Base-by-base conservation (phyloP, 2,797 vertebrate genomes). In the Dallia pectoralis region DNA sequence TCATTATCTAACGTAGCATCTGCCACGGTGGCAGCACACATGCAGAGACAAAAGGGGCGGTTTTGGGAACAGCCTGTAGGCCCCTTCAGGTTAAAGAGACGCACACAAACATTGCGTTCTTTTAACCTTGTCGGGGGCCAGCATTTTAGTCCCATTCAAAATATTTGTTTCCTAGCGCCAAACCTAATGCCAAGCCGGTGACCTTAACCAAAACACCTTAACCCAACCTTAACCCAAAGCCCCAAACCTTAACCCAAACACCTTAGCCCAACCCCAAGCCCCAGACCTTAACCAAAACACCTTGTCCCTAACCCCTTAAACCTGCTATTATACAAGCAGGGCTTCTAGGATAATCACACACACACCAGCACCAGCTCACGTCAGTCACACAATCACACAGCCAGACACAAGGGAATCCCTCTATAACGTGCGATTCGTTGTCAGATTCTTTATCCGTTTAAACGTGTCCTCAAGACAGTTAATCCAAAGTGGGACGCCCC, bases 321-420 rank as follows among this genome's bases (percentile, higher is more conserved):
- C n/a, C n/a, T n/a, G n/a, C n/a, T n/a, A n/a, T n/a, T n/a, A 40
- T 40, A 16, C 29, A 32, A 15, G 48, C 47, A 69, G 14, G 32
- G 27, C 29, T 27, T 7, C 5, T 14, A 25, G 18, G 16, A 32
- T 27, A 69, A 6, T 18, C 67, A 69, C 47, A 51, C 25, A 29
- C 47, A 30, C 64, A 51, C 49, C 49, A 16, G 19, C 49, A 19
- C 14, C 49, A 51, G 4, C 49, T 15, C 4, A 51, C 12, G 4
- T 19, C 49, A 19, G 49, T 19, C 49, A 51, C 25, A 61, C 59
- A 61, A 3, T 14, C 56, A 69, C 67, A 53, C 8, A 30, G 3
- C 3, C 67, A 51, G 3, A 49, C 47, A 69, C 44, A 19, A 48
- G 48, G 67, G 67, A 53, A 32, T 69, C 29, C 67, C 25, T 48